Base-by-base conservation (phyloP, 2,113 vertebrate species). In the Ariopsis seemanni region DNA sequence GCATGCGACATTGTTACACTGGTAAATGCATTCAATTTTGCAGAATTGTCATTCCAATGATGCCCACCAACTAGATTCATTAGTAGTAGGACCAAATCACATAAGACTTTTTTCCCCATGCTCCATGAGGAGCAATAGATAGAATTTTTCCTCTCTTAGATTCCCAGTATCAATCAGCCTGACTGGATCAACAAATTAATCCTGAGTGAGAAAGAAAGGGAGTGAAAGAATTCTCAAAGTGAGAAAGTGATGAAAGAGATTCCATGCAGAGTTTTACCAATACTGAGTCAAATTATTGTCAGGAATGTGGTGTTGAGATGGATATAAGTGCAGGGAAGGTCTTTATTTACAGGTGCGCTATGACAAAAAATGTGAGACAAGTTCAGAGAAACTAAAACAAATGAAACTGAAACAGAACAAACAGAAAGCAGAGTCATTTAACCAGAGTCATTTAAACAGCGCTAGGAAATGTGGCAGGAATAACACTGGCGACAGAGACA, bases 121-220 rank as follows among this genome's bases (percentile, higher is more conserved):
- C 20, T 1, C 1, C 50, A 53, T 27, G 25, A 87, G 74, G 17
- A 50, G 17, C 63, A 42, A 72, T 72, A 74, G 20, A 79, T 48
- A 63, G 63, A 85, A 80, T 85, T 88, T 57, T 27, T 15, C 53
- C 34, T 57, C 30, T 62, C 20, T 82, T 18, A 52, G 3, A 85
- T 25, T 65, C 17, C 42, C 18, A 34, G 55, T 25, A 55, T 53
- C 84, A 74, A 74, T 48, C 87, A 55, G 67, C 48, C 27, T 30
- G 55, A 11, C 69, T 53, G 79, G 53, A 34, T 79, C 55, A 71
- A 30, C 63, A 72, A 60, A 80, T 20, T 18, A 53, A 52, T 1
- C 11, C 58, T 63, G 58, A 82, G 22, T 17, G 81, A 60, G n/a
- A 74, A 58, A 72, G 15, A 74, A 72, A 15, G 14, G 14, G 53